Evolutionary conservation across 1,140 invertebrate species (phyloP).

Genomic region (Myzus persicae): DNA sequence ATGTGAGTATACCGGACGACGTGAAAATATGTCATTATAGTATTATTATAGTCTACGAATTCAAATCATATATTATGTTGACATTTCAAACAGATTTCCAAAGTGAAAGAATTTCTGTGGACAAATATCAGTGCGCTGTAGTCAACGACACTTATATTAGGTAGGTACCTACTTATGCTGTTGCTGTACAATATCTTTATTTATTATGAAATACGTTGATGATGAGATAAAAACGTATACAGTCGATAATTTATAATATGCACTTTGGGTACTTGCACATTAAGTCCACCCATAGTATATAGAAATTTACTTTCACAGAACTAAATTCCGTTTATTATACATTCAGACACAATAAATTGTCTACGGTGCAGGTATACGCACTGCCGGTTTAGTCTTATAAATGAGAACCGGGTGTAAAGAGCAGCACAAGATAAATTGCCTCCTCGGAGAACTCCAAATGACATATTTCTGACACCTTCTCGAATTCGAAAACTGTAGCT

Average conservation of each 20-base stretch:
- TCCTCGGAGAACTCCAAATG: background rate
- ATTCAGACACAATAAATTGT: conserved; percentile 27
- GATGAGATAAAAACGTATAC: background rate
- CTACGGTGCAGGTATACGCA: background rate
- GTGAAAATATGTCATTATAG: background rate
- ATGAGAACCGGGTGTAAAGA: conserved; percentile 13
- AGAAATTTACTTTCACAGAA: background rate
- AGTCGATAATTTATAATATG: background rate
- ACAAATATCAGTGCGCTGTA: background rate
- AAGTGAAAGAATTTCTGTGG: background rate
- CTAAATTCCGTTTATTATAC: background rate
- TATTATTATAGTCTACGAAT: background rate
- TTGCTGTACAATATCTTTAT: background rate
- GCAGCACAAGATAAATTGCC: conserved; percentile 20
- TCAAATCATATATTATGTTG: background rate
- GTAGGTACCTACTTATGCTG: background rate
- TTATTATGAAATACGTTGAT: background rate
- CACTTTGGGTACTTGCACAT: background rate
- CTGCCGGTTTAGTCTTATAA: background rate
- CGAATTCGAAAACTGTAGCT: background rate
- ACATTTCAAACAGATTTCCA: background rate
- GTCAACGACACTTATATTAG: background rate
- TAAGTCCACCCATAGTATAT: background rate
- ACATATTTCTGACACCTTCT: conserved; percentile 29
- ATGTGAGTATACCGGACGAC: background rate